These are phyloP conservation scores for Miltochrista miniata DNA, from an alignment of 2,888 invertebrate genomes.

Conservation along the genomic window DNA sequence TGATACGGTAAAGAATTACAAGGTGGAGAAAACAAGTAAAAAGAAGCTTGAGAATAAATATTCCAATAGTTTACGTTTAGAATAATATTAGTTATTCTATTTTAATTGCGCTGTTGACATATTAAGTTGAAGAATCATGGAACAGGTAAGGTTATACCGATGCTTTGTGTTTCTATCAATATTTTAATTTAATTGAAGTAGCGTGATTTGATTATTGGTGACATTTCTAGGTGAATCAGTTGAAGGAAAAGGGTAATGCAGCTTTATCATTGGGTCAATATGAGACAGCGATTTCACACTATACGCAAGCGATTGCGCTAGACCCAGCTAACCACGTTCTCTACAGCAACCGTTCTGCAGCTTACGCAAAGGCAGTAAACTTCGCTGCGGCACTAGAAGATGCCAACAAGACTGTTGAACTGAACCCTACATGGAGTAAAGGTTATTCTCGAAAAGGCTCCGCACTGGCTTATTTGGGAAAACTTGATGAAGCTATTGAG, in stretches of 20 bases:
- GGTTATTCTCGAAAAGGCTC: constrained; percentile 95
- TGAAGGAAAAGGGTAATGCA: constrained; percentile 95
- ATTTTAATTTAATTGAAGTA: constrained; percentile 38
- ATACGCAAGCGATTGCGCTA: constrained; percentile 91
- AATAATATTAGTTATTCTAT: constrained; percentile 17
- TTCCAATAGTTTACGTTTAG: constrained; percentile 13
- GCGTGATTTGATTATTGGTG: constrained; percentile 21
- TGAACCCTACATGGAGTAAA: constrained; percentile 94
- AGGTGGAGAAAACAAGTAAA: constrained; percentile 6
- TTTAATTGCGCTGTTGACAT: constrained; percentile 28
- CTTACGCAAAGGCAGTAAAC: constrained; percentile 91
- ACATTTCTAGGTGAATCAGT: constrained; percentile 87
- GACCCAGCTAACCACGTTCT: constrained; percentile 94
- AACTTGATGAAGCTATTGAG: constrained; percentile 88
- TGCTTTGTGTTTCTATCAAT: constrained; percentile 38
- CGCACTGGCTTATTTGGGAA: constrained; percentile 90
- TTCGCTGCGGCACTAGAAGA: constrained; percentile 91
- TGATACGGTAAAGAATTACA: constrained; percentile 30
- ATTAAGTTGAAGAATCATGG: constrained; percentile 57
- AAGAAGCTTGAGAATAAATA: constrained; percentile 22
- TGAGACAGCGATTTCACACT: constrained; percentile 90
- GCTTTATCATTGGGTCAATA: constrained; percentile 91
- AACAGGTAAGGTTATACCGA: constrained; percentile 76
- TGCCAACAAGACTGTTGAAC: constrained; percentile 91
- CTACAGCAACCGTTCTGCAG: constrained; percentile 96